phyloP scores from a whole-genome alignment of 2,888 invertebrate species.

The Meteorus cinctellus region DNA sequence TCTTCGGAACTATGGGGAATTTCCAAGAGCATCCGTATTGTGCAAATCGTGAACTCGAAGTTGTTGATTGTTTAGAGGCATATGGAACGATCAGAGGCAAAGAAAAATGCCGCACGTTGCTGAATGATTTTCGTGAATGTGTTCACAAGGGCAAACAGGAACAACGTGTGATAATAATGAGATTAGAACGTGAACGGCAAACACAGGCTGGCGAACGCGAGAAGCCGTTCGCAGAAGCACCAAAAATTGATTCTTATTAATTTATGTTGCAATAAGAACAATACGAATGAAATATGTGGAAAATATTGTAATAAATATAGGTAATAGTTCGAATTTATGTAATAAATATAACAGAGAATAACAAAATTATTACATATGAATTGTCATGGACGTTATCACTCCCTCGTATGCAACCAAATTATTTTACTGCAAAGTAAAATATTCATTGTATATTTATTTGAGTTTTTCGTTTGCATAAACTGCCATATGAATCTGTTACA shows the following conservation, averaged over 20 bases:
- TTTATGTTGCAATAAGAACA: neutral
- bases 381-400: too few relatives aligned
- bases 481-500: conserved; percentile 58
- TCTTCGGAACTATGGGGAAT: conserved; percentile 79
- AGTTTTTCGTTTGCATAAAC: conserved; percentile 46
- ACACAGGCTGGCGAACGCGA: conserved; percentile 76
- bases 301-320: neutral
- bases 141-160: conserved; percentile 77
- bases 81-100: conserved; percentile 82
- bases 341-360: too few relatives aligned
- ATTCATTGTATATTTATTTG: conserved; percentile 54
- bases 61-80: conserved; percentile 87
- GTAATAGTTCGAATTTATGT: too few relatives aligned
- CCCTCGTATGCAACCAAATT: neutral
- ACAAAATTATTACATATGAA: too few relatives aligned
- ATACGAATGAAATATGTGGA: neutral
- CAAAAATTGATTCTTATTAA: conserved; percentile 27
- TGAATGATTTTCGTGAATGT: conserved; percentile 85
- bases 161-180: conserved; percentile 78
- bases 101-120: conserved; percentile 78
- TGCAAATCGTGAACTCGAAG: conserved; percentile 80
- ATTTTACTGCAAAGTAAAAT: conserved; percentile 57
- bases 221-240: neutral
- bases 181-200: conserved; percentile 78
- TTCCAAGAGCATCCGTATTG: conserved; percentile 80